Conservation (phyloP, 2,113 vertebrate species). For the Megaceryle torquata region DNA sequence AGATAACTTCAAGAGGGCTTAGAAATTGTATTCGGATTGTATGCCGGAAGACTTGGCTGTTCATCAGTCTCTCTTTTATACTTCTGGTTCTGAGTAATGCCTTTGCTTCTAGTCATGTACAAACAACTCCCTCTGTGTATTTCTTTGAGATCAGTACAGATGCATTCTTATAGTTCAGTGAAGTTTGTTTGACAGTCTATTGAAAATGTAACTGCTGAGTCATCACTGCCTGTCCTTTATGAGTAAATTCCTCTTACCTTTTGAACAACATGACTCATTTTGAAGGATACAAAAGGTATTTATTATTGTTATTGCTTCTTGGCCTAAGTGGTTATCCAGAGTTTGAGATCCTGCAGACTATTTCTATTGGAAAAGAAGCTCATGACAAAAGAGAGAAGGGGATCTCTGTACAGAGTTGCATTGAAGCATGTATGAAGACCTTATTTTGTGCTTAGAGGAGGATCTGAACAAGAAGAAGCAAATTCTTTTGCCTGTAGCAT, state of each 20-base stretch:
- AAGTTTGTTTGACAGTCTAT: not conserved
- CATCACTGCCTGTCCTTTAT: slow-evolving; percentile 22
- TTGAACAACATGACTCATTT: slow-evolving; percentile 36
- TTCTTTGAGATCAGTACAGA: slow-evolving; percentile 31
- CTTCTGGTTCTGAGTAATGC: slow-evolving; percentile 9
- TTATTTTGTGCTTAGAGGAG: not conserved
- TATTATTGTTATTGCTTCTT: slow-evolving; percentile 5
- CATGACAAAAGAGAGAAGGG: not conserved
- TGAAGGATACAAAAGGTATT: slow-evolving; percentile 23
- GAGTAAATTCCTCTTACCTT: slow-evolving; percentile 46
- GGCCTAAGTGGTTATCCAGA: not conserved
- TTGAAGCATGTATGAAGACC: not conserved
- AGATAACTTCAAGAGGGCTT: not conserved
- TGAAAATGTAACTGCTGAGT: slow-evolving; percentile 48
- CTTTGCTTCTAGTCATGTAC: not conserved
- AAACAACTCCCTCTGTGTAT: slow-evolving; percentile 26
- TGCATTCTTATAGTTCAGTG: slow-evolving; percentile 21
- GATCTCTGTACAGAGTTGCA: not conserved
- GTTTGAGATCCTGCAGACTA: not conserved
- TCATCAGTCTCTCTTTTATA: slow-evolving; percentile 21
- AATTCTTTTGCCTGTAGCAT: not conserved
- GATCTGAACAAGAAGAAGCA: not conserved
- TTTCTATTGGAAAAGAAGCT: not conserved
- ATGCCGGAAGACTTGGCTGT: not conserved
- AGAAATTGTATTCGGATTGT: not conserved